phyloP scores from a whole-genome alignment of 1,140 invertebrate genomes.

The Pseudomyrmex gracilis region DNA sequence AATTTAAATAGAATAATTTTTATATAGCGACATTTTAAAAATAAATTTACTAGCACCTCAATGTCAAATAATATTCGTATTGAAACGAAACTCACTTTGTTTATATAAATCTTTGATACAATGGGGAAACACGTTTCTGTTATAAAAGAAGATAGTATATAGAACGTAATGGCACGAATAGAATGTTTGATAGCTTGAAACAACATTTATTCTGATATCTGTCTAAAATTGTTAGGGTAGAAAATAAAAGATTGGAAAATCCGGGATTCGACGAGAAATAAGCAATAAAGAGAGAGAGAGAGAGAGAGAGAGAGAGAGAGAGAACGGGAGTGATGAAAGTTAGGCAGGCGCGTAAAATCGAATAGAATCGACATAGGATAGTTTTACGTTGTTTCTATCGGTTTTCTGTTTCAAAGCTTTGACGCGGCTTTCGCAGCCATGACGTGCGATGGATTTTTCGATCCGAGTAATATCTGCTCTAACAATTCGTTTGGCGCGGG shows the following conservation, averaged over 20 bases:
- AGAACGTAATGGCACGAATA: constrained; percentile 1
- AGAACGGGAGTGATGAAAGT: constrained; percentile 16
- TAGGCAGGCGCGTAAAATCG: constrained; percentile 44
- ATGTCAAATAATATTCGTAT: not conserved
- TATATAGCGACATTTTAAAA: not conserved
- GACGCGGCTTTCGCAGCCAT: constrained; percentile 25
- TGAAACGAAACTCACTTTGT: not conserved
- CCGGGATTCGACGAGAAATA: constrained; percentile 28
- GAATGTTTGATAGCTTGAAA: constrained; percentile 19
- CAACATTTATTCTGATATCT: constrained; percentile 47
- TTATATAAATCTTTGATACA: not conserved
- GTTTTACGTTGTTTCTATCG: constrained; percentile 51
- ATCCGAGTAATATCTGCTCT: constrained; percentile 29
- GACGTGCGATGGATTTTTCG: constrained; percentile 40
- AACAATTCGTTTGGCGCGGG: constrained; percentile 25
- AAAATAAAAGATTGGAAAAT: constrained; percentile 32
- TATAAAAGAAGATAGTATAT: not conserved
- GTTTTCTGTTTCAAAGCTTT: constrained; percentile 60
- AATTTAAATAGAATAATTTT: not conserved
- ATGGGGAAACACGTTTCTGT: not conserved
- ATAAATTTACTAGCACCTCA: not conserved
- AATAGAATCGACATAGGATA: constrained; percentile 39
- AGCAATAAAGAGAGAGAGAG: constrained; percentile 21
- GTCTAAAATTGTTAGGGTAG: constrained; percentile 22
- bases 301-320: too few relatives aligned